These are phyloP conservation scores for Brevimyrus niger DNA, from an alignment of 2,113 vertebrate genomes.

Conservation along the genomic window DNA sequence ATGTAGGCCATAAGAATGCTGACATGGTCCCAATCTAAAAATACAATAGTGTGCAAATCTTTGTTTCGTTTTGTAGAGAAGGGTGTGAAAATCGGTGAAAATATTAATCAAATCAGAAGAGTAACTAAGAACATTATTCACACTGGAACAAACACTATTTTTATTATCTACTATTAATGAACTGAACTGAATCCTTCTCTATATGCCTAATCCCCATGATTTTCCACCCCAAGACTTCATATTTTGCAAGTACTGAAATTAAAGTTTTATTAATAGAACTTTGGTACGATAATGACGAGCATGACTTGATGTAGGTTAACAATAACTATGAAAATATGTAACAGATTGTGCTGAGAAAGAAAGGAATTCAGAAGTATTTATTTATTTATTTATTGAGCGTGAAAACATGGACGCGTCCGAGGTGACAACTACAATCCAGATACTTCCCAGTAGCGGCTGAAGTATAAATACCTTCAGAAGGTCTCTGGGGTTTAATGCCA, in stretches of 20 bases:
- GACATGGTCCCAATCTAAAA: background rate
- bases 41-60: background rate
- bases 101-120: background rate
- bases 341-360: background rate
- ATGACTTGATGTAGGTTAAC: background rate
- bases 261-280: background rate
- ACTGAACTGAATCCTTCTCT: background rate
- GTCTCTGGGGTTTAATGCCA: background rate
- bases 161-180: background rate
- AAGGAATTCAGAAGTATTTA: background rate
- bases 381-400: background rate
- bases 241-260: background rate
- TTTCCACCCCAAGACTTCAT: background rate
- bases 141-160: background rate
- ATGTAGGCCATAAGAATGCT: background rate
- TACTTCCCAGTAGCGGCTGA: background rate
- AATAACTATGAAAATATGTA: background rate
- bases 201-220: background rate
- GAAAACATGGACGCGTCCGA: background rate
- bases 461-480: background rate
- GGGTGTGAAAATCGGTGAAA: background rate
- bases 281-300: background rate
- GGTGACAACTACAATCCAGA: background rate
- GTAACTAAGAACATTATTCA: background rate
- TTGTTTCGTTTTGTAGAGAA: background rate